phyloP scores from a whole-genome alignment of 2,113 vertebrate species.

The Alces alces region DNA sequence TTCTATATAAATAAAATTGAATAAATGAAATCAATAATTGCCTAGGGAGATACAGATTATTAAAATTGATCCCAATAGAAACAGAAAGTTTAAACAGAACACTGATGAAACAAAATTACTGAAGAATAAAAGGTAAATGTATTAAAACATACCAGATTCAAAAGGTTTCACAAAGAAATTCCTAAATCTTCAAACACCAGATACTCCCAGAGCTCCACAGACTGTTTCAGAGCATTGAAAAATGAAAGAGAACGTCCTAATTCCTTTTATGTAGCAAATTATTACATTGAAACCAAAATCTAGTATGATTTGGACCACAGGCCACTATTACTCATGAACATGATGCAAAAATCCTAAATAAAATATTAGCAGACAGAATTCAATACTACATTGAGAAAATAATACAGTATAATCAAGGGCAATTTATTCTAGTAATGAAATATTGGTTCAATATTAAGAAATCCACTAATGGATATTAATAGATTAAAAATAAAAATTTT shows the following conservation, averaged over 20 bases:
- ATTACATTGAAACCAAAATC: neutral
- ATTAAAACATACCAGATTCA: neutral
- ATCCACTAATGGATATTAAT: neutral
- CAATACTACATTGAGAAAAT: neutral
- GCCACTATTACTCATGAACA: neutral
- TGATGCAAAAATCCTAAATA: neutral
- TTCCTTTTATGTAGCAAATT: neutral
- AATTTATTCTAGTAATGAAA: neutral
- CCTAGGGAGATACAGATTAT: neutral
- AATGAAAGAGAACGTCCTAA: neutral
- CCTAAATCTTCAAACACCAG: neutral
- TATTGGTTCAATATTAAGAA: neutral
- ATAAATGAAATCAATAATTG: neutral
- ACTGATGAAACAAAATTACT: neutral
- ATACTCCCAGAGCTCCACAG: neutral
- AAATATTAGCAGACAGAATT: neutral
- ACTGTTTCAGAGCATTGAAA: neutral
- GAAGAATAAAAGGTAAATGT: neutral
- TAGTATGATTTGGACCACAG: neutral
- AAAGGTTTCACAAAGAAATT: neutral
- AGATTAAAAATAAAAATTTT: neutral
- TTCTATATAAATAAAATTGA: neutral
- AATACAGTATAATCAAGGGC: neutral
- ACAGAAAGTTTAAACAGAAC: neutral
- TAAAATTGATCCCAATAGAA: neutral